These are phyloP conservation scores for Cydia splendana DNA, from an alignment of 1,140 invertebrate species.

Conservation along the genomic window DNA sequence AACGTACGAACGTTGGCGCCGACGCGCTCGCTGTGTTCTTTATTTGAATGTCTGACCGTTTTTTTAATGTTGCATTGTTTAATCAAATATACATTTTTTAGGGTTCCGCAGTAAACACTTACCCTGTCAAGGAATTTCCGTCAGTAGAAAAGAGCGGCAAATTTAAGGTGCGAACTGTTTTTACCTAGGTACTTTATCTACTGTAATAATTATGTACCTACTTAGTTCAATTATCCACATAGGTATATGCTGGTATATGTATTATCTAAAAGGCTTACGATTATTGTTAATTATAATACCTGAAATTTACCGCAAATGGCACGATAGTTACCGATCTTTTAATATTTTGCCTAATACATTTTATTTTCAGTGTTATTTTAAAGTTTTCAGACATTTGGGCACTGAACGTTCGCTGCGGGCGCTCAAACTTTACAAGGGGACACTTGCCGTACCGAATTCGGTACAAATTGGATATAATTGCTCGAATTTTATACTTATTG, in stretches of 20 bases:
- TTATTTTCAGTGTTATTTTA: not conserved
- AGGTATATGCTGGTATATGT: too few species aligned
- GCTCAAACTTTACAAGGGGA: slow-evolving; percentile 34
- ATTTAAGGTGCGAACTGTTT: too few species aligned
- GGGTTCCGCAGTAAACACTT: not conserved
- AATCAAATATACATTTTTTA: slow-evolving; percentile 24
- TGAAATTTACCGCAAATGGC: not conserved
- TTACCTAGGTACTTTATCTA: too few species aligned
- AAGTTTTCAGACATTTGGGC: slow-evolving; percentile 12
- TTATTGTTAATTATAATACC: not conserved
- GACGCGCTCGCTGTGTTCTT: slow-evolving; percentile 57
- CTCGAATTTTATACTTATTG: slow-evolving; percentile 37
- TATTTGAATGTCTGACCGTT: slow-evolving; percentile 54
- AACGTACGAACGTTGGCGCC: slow-evolving; percentile 70
- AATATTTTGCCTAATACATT: not conserved
- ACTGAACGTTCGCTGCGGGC: not conserved
- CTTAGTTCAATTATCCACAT: too few species aligned
- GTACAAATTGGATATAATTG: slow-evolving; percentile 56
- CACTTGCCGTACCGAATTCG: slow-evolving; percentile 42
- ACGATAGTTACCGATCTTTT: not conserved
- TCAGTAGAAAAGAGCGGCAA: too few species aligned
- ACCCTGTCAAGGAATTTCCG: too few species aligned
- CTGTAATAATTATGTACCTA: too few species aligned
- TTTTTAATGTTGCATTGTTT: slow-evolving; percentile 44
- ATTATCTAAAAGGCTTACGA: too few species aligned